Evolutionary conservation across 1,140 invertebrate species (phyloP).

Genomic region (Trissolcus basalis): DNA sequence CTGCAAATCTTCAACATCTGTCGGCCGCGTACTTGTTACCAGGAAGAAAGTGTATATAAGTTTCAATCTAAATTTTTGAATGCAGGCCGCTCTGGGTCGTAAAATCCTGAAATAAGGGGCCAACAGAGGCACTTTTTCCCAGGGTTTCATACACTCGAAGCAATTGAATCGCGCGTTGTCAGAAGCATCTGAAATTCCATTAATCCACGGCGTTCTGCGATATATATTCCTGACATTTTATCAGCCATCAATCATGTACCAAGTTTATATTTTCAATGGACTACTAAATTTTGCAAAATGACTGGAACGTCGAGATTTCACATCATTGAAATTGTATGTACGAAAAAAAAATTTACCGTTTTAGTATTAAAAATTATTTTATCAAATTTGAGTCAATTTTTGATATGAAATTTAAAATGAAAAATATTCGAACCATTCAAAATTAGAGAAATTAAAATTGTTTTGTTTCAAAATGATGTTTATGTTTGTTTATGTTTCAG

Average conservation of each 20-base stretch:
- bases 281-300: no score
- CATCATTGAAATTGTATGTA: no score
- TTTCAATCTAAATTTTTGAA: slow-evolving; percentile 33
- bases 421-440: no score
- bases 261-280: no score
- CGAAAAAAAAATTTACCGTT: no score
- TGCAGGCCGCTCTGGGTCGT: slow-evolving; percentile 20
- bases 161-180: slow-evolving; percentile 14
- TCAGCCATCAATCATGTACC: not conserved
- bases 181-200: slow-evolving; percentile 26
- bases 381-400: no score
- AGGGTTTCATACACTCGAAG: slow-evolving; percentile 18
- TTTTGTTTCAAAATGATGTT: no score
- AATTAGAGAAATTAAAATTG: no score
- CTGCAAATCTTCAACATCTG: slow-evolving; percentile 42
- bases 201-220: slow-evolving; percentile 4
- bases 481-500: no score
- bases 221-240: not conserved
- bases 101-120: slow-evolving; percentile 41
- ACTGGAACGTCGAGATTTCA: no score
- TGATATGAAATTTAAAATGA: no score
- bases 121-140: slow-evolving; percentile 33
- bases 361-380: no score
- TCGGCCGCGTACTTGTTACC: slow-evolving; percentile 30
- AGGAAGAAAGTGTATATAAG: slow-evolving; percentile 35